A percentile compares a stretch with the other conserved stretches of the same genome.
Conservation (phyloP, 1,140 invertebrate genomes). For the Agraylea sexmaculata region DNA sequence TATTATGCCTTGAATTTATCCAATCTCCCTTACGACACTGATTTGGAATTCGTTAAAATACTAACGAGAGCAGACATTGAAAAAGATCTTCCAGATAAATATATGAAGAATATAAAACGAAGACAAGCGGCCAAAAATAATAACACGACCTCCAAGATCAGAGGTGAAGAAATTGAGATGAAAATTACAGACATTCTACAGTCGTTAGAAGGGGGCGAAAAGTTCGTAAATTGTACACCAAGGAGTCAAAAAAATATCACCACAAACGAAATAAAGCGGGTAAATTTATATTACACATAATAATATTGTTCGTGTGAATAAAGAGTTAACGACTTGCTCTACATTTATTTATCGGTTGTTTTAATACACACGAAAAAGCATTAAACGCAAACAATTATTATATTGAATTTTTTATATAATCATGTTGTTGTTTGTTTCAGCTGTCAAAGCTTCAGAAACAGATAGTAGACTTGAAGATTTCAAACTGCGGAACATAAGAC, state of each 20-base stretch:
- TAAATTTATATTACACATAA: slow-evolving; percentile 21
- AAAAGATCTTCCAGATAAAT: slow-evolving; percentile 38
- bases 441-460: slow-evolving; percentile 13
- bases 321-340: no score
- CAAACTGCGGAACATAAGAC: no score
- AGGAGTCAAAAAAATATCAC: slow-evolving; percentile 33
- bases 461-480: slow-evolving; percentile 17
- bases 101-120: slow-evolving; percentile 29
- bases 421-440: slow-evolving; percentile 11
- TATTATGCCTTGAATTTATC: slow-evolving; percentile 24
- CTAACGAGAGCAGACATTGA: slow-evolving; percentile 34
- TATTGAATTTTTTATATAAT: neutral
- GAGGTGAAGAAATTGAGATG: slow-evolving; percentile 32
- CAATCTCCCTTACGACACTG: slow-evolving; percentile 29
- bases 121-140: slow-evolving; percentile 27
- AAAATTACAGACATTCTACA: slow-evolving; percentile 36
- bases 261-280: slow-evolving; percentile 35
- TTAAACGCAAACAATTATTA: neutral
- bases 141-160: no score
- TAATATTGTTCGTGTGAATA: no score
- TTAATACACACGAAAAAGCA: neutral
- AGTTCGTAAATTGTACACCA: slow-evolving; percentile 29
- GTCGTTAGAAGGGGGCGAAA: slow-evolving; percentile 29
- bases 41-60: slow-evolving; percentile 32
- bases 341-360: slow-evolving; percentile 9